phyloP scores from a whole-genome alignment of 2,888 invertebrate species.

The Phorcus lineatus region DNA sequence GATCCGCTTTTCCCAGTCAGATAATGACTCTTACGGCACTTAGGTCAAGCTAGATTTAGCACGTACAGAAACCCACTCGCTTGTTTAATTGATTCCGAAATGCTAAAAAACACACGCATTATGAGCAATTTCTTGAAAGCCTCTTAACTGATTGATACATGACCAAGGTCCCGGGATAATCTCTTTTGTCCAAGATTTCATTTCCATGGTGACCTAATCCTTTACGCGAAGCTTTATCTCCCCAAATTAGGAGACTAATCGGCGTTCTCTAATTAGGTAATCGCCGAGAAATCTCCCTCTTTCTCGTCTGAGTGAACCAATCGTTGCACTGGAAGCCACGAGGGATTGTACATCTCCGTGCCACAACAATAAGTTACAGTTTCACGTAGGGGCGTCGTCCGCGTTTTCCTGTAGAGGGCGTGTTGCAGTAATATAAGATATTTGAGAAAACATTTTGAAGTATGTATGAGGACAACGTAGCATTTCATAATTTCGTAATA shows the following conservation, averaged over 20 bases:
- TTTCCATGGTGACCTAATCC: conserved; percentile 13
- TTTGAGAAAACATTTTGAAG: no score
- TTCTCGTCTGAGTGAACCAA: background rate
- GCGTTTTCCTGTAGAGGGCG: no score
- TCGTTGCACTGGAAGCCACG: background rate
- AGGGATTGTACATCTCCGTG: no score
- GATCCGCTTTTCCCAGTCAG: no score
- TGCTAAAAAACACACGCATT: background rate
- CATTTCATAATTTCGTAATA: no score
- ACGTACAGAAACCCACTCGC: background rate
- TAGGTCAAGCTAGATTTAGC: background rate
- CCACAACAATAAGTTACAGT: no score
- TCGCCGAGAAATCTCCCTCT: background rate
- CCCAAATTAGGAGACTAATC: background rate
- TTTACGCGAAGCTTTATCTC: background rate
- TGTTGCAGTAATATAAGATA: no score
- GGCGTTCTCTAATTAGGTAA: background rate
- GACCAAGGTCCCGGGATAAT: background rate
- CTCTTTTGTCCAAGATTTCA: conserved; percentile 7
- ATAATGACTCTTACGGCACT: no score
- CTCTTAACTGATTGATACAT: background rate
- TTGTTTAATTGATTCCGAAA: background rate
- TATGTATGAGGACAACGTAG: no score
- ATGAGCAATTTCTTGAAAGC: background rate
- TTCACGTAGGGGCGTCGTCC: no score